Percentiles rank a stretch among this genome's conserved stretches.
These are phyloP conservation scores for Wasmannia auropunctata DNA, from an alignment of 1,140 invertebrate genomes.

Conservation along the genomic window DNA sequence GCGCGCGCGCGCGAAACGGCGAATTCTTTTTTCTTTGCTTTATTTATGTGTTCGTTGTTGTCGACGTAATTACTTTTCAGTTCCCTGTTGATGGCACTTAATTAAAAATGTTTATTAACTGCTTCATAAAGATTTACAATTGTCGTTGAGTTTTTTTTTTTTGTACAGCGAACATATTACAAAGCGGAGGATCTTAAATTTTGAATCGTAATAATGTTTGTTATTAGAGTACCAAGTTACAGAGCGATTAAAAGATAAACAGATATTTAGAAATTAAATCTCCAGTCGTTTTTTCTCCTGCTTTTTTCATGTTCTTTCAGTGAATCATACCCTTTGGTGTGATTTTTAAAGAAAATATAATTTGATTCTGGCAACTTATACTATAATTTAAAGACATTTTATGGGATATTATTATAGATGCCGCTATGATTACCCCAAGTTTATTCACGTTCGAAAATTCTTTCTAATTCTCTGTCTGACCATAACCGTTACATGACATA, in stretches of 20 bases:
- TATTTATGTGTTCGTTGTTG: background rate
- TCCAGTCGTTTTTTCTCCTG: too few species aligned
- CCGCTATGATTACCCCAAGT: background rate
- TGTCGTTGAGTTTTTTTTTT: background rate
- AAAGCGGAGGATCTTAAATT: background rate
- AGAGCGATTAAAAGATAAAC: background rate
- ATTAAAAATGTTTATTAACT: slow-evolving; percentile 34
- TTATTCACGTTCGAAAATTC: background rate
- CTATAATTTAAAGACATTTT: background rate
- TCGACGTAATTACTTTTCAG: slow-evolving; percentile 20
- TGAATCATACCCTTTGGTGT: background rate
- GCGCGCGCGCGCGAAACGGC: background rate
- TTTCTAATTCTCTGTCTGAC: slow-evolving; percentile 2
- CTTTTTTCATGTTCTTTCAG: background rate
- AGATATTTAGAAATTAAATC: background rate
- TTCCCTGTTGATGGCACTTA: background rate
- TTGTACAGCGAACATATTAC: background rate
- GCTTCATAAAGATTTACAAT: slow-evolving; percentile 35
- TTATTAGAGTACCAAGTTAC: background rate
- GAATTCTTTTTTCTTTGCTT: background rate
- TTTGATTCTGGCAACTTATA: background rate
- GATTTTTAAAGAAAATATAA: background rate
- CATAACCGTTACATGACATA: slow-evolving; percentile 18
- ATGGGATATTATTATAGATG: background rate
- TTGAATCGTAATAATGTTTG: background rate